phyloP scores from a whole-genome alignment of 1,140 invertebrate genomes.

The Lepidurus couesii region DNA sequence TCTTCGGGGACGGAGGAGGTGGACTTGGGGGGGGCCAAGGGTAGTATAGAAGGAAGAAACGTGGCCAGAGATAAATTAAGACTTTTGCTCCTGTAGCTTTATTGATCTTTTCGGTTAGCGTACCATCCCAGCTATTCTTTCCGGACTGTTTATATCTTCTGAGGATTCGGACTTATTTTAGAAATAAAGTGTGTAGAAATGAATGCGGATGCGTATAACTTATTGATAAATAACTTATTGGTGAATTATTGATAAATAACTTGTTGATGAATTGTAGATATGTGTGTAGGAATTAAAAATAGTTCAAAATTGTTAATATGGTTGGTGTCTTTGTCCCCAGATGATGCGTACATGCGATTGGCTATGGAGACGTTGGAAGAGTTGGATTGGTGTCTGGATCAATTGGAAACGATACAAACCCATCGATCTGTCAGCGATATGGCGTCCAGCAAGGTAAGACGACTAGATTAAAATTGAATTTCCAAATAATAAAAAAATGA shows the following conservation, averaged over 20 bases:
- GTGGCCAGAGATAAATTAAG: conserved; percentile 14
- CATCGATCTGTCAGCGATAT: conserved; percentile 98
- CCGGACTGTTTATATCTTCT: neutral
- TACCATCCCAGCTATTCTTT: conserved; percentile 23
- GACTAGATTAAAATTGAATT: neutral
- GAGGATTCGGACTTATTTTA: neutral
- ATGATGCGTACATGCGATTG: conserved; percentile 84
- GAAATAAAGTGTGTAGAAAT: neutral
- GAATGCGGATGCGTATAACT: no score
- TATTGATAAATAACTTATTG: no score
- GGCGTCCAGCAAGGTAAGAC: conserved; percentile 91
- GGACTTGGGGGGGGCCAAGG: no score
- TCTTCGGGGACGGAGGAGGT: neutral
- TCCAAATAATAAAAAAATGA: neutral
- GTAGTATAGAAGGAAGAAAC: neutral
- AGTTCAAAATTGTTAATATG: neutral
- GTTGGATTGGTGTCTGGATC: conserved; percentile 98
- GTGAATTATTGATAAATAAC: no score
- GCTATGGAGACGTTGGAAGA: conserved; percentile 96
- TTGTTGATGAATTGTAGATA: no score
- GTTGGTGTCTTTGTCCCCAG: conserved; percentile 50
- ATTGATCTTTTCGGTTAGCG: conserved; percentile 31
- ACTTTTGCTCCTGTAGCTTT: conserved; percentile 25
- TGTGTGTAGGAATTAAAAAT: conserved; percentile 24
- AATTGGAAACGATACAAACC: conserved; percentile 98